Percentiles rank a stretch among this genome's conserved stretches.
Evolutionary conservation across 2,113 vertebrate genomes (phyloP).

Genomic region (Aspidoscelis tigris): DNA sequence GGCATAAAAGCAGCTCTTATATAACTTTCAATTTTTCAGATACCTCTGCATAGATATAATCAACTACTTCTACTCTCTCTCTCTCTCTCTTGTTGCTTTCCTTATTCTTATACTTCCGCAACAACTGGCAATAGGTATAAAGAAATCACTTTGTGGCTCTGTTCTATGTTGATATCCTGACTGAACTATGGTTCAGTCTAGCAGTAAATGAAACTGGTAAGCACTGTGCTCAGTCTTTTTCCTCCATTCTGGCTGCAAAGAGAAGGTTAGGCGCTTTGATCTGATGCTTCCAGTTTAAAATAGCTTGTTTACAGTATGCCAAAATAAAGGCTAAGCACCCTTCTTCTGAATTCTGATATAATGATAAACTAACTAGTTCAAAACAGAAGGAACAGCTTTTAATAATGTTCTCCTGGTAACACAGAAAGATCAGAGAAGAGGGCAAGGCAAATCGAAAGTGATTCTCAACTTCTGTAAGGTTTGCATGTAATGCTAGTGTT

Average conservation of each 20-base stretch:
- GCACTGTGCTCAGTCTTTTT: background rate
- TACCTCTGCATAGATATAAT: no score
- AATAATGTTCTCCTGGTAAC: background rate
- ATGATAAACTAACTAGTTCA: background rate
- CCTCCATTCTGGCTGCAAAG: background rate
- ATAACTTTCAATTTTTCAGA: no score
- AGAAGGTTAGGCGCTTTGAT: background rate
- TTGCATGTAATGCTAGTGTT: background rate
- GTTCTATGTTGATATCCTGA: background rate
- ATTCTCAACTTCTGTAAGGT: no score
- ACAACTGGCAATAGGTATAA: no score
- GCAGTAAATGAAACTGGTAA: background rate
- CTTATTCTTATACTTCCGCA: no score
- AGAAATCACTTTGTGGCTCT: no score
- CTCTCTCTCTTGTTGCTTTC: no score
- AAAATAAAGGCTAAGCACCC: background rate
- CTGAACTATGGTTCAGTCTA: background rate
- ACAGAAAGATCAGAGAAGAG: background rate
- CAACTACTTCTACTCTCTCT: no score
- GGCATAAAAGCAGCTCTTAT: no score
- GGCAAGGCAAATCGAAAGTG: no score
- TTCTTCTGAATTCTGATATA: no score
- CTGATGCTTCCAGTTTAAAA: background rate
- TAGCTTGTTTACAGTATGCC: background rate
- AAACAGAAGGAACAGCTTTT: background rate